A percentile compares a stretch with the other conserved stretches of the same genome.
phyloP scores from a whole-genome alignment of 2,797 vertebrate species.

The Periparus ater region DNA sequence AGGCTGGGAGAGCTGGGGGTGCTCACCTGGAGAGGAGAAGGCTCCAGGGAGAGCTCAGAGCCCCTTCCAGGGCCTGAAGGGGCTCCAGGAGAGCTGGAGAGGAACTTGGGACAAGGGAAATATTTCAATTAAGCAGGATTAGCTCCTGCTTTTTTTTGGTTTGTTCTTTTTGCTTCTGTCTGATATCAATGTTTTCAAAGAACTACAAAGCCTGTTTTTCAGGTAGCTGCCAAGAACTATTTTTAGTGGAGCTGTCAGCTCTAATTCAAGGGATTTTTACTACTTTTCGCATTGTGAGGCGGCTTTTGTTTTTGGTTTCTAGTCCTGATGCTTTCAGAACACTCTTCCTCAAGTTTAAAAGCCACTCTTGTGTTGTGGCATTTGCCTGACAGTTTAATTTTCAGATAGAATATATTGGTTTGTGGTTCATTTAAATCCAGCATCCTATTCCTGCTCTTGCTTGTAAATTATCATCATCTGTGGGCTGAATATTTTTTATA shows the following conservation, averaged over 20 bases:
- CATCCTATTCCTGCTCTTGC: neutral
- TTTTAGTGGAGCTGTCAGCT: constrained; percentile 38
- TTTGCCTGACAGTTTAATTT: constrained; percentile 26
- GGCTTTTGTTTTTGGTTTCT: neutral
- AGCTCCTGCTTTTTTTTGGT: neutral
- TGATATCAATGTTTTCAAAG: neutral
- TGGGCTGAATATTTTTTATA: neutral
- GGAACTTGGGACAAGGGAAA: neutral
- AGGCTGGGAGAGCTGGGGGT: neutral
- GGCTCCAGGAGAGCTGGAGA: neutral
- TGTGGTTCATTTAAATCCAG: neutral
- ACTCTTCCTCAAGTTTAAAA: neutral
- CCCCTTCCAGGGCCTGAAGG: rapidly evolving
- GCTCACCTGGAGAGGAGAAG: neutral
- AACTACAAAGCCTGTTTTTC: neutral
- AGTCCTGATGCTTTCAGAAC: neutral
- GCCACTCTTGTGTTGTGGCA: neutral
- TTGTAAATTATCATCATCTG: neutral
- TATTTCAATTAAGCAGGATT: neutral
- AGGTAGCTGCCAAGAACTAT: neutral
- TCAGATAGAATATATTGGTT: neutral
- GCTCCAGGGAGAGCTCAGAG: neutral
- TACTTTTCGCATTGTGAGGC: neutral
- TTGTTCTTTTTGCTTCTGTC: neutral
- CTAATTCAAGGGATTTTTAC: neutral